Evolutionary conservation across 1,140 invertebrate species (phyloP).

Genomic region (Asbolus verrucosus): DNA sequence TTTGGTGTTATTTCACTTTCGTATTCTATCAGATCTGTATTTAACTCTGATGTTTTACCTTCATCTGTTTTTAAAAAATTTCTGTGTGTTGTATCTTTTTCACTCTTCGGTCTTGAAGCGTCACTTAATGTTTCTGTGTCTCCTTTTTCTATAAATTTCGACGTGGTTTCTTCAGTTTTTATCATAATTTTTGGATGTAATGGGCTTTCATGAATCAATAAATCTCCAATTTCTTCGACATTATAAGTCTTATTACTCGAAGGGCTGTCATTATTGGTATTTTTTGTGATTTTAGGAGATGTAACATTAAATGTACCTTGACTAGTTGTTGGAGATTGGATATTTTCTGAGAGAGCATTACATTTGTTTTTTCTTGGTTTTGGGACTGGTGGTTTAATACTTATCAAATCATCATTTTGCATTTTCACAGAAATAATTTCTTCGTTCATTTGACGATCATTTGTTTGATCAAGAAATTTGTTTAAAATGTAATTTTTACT

Average conservation of each 20-base stretch:
- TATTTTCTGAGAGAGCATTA: no score
- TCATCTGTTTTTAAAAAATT: no score
- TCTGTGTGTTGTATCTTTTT: no score
- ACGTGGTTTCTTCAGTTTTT: not conserved
- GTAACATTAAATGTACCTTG: constrained; percentile 46
- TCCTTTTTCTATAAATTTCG: constrained; percentile 19
- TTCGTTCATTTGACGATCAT: not conserved
- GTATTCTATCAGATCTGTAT: no score
- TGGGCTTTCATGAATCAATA: constrained; percentile 32
- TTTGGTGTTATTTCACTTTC: no score
- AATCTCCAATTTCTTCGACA: constrained; percentile 40
- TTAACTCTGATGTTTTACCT: no score
- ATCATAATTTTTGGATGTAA: constrained; percentile 14
- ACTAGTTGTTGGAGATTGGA: constrained; percentile 19
- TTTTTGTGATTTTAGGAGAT: constrained; percentile 41
- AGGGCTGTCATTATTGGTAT: not conserved
- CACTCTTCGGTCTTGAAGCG: no score
- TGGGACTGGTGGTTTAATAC: constrained; percentile 49
- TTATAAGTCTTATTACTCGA: constrained; percentile 27
- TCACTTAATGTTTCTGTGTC: constrained; percentile 10
- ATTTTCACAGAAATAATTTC: not conserved
- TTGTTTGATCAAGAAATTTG: constrained; percentile 50
- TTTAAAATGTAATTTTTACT: constrained; percentile 54
- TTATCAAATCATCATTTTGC: not conserved
- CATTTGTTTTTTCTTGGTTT: constrained; percentile 51